phyloP scores from a whole-genome alignment of 1,140 invertebrate genomes.

The Papilio xuthus region DNA sequence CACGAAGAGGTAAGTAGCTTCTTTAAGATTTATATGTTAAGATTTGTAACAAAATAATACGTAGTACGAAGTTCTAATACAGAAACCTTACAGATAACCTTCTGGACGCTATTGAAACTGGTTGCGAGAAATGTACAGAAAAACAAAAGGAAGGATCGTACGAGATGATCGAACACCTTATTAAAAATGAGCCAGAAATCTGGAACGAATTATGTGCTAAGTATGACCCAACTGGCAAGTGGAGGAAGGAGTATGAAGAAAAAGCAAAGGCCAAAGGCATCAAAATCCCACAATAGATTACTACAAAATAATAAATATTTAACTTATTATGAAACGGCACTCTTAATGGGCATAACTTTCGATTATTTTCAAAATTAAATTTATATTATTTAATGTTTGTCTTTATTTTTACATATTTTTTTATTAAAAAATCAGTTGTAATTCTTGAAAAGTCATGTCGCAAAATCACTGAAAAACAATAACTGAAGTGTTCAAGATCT shows the following conservation, averaged over 20 bases:
- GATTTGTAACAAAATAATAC: no score
- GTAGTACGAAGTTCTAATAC: background rate
- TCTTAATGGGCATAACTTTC: no score
- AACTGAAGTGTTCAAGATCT: no score
- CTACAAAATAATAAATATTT: background rate
- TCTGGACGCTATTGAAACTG: conserved; percentile 83
- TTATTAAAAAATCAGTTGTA: background rate
- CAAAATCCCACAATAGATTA: background rate
- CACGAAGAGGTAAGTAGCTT: no score
- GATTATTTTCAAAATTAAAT: background rate
- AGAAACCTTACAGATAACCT: background rate
- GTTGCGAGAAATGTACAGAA: conserved; percentile 84
- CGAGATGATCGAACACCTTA: conserved; percentile 79
- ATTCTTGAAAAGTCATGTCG: background rate
- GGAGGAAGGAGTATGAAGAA: conserved; percentile 81
- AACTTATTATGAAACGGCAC: no score
- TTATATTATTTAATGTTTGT: background rate
- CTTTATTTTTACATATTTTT: background rate
- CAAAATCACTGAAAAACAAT: no score
- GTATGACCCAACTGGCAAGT: conserved; percentile 84
- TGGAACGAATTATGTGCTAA: conserved; percentile 83
- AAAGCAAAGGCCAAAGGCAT: conserved; percentile 71
- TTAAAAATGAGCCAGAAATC: conserved; percentile 81
- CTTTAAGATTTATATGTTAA: no score
- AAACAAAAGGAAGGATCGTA: conserved; percentile 81